phyloP scores from a whole-genome alignment of 1,140 invertebrate genomes.

The Uloborus diversus region DNA sequence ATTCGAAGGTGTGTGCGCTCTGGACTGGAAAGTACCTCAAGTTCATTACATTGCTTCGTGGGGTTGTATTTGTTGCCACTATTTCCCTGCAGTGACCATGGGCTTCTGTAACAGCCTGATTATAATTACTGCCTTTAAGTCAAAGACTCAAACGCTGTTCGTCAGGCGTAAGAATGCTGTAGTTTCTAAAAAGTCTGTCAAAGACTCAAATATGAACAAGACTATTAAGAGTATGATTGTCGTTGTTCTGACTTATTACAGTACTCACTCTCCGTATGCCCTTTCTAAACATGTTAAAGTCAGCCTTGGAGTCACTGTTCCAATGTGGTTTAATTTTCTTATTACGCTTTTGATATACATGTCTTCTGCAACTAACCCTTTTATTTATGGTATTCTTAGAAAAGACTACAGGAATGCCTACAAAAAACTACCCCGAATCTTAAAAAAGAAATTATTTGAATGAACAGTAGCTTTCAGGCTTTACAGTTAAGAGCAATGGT shows the following conservation, averaged over 20 bases:
- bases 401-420: slow-evolving; percentile 45
- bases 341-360: slow-evolving; percentile 19
- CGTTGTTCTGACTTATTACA: slow-evolving; percentile 8
- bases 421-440: slow-evolving; percentile 21
- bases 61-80: neutral
- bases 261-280: slow-evolving; percentile 14
- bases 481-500: no score
- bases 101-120: neutral
- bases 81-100: neutral
- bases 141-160: neutral
- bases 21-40: neutral
- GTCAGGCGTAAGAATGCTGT: neutral
- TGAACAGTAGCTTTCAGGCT: no score
- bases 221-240: slow-evolving; percentile 48
- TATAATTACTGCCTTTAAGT: neutral
- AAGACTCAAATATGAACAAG: no score
- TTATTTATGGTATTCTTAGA: slow-evolving; percentile 53
- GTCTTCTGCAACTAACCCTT: slow-evolving; percentile 49
- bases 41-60: neutral
- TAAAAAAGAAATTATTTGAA: no score
- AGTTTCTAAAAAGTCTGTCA: no score
- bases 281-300: slow-evolving; percentile 6
- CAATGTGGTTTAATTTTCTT: slow-evolving; percentile 1
- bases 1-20: slow-evolving; percentile 19
- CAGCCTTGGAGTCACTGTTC: neutral